These are phyloP conservation scores for Nomada flava DNA, from an alignment of 2,888 invertebrate genomes.

Conservation along the genomic window DNA sequence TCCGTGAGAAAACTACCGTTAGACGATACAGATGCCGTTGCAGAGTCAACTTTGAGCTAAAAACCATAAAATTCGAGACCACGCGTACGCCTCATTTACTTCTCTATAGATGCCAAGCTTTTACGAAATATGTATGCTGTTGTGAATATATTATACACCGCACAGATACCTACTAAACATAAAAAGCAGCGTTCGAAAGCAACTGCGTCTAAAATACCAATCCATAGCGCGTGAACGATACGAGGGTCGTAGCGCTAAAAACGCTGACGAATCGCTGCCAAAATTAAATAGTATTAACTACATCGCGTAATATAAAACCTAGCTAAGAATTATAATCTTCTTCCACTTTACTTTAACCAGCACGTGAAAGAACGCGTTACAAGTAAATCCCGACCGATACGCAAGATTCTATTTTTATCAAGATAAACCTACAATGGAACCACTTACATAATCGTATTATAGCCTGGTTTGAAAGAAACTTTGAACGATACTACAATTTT, in stretches of 20 bases:
- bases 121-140: background rate
- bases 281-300: slow-evolving; percentile 27
- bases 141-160: background rate
- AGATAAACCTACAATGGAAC: slow-evolving; percentile 21
- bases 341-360: background rate
- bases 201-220: slow-evolving; percentile 45
- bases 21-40: slow-evolving; percentile 69
- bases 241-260: slow-evolving; percentile 18
- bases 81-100: slow-evolving; percentile 13
- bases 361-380: background rate
- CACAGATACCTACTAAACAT: background rate
- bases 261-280: slow-evolving; percentile 40
- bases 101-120: slow-evolving; percentile 2
- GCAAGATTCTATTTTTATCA: slow-evolving; percentile 27
- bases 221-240: slow-evolving; percentile 11
- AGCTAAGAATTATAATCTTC: background rate
- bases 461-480: slow-evolving; percentile 25
- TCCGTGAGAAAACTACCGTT: slow-evolving; percentile 75
- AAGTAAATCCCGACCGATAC: slow-evolving; percentile 2
- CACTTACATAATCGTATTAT: slow-evolving; percentile 52
- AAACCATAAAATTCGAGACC: slow-evolving; percentile 40
- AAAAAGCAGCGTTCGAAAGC: slow-evolving; percentile 6
- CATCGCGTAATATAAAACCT: slow-evolving; percentile 29
- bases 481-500: no score
- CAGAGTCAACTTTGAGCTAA: slow-evolving; percentile 74